These are phyloP conservation scores for Toxostoma redivivum DNA, from an alignment of 2,113 vertebrate species.

Conservation along the genomic window DNA sequence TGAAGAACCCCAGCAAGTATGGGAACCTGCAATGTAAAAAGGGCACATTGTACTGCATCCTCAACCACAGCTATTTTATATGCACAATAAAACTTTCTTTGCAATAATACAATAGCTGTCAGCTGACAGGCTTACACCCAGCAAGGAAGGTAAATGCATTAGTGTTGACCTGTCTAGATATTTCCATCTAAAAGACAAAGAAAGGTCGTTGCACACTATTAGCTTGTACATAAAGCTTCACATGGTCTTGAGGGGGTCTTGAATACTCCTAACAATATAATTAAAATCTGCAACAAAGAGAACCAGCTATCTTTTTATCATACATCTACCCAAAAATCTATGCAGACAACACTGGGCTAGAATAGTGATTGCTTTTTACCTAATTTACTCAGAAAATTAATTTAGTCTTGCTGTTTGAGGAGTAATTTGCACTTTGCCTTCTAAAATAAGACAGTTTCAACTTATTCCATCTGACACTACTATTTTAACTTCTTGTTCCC, in stretches of 20 bases:
- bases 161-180: neutral
- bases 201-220: neutral
- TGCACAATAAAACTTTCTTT: neutral
- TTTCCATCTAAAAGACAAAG: neutral
- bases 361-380: neutral
- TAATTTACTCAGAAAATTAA: neutral
- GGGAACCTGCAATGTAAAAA: conserved; percentile 48
- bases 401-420: neutral
- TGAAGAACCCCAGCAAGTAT: neutral
- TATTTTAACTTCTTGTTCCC: neutral
- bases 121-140: neutral
- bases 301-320: neutral
- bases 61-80: neutral
- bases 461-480: neutral
- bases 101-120: neutral
- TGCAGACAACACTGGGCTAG: neutral
- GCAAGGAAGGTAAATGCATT: neutral
- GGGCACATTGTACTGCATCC: neutral
- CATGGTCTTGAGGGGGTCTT: neutral
- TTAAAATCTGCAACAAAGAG: neutral
- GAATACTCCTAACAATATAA: neutral
- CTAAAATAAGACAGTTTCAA: neutral
- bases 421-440: neutral
- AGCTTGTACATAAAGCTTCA: neutral
- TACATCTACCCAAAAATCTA: neutral